A percentile compares a stretch with the other conserved stretches of the same genome.
Conservation (phyloP, 1,140 invertebrate species). For the Nylanderia fulva region DNA sequence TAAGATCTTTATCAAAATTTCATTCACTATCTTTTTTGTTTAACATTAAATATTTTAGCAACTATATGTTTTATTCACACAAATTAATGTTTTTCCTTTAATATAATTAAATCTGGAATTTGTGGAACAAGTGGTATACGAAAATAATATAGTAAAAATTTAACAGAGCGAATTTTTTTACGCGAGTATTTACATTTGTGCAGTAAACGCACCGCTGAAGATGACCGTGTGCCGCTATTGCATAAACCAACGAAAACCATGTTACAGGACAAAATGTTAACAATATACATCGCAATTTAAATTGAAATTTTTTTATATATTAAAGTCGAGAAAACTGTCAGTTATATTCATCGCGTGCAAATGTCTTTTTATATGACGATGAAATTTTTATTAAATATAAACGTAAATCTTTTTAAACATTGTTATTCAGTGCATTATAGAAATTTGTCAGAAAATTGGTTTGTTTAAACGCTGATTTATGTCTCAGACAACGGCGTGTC, state of each 20-base stretch:
- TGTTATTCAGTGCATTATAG: not conserved
- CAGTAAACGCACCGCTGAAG: slow-evolving; percentile 16
- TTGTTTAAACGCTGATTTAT: not conserved
- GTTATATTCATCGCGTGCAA: not conserved
- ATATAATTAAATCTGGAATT: not conserved
- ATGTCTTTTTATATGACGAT: not conserved
- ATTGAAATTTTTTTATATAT: slow-evolving; percentile 21
- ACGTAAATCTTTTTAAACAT: not conserved
- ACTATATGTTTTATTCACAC: too few relatives aligned
- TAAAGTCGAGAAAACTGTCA: not conserved
- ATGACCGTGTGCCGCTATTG: slow-evolving; percentile 6
- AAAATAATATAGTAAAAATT: not conserved
- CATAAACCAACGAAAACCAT: slow-evolving; percentile 28
- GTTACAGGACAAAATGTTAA: slow-evolving; percentile 23
- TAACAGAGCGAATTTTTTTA: not conserved
- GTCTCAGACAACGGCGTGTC: not conserved
- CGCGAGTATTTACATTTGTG: not conserved
- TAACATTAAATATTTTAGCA: not conserved
- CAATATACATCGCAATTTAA: slow-evolving; percentile 36
- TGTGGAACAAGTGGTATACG: not conserved
- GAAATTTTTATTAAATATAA: slow-evolving; percentile 4
- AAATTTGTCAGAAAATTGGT: not conserved
- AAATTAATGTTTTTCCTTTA: not conserved
- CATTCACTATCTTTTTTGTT: not conserved
- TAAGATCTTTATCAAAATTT: not conserved